A percentile compares a stretch with the other conserved stretches of the same genome.
These are phyloP conservation scores for Callithrix jacchus DNA, from an alignment of 2,113 vertebrate species.

Conservation along the genomic window DNA sequence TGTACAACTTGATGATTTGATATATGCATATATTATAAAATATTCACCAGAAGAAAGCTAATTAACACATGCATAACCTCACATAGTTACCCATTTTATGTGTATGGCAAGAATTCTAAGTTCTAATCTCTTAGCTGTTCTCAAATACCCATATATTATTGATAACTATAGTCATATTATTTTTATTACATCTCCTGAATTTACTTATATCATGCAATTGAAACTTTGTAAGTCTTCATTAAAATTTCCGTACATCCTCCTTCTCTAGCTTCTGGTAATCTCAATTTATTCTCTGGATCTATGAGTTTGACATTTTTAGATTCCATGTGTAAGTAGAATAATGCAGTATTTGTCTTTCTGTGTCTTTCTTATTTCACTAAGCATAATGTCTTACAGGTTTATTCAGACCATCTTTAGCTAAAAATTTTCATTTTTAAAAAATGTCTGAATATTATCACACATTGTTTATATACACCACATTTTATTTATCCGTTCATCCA, in stretches of 20 bases:
- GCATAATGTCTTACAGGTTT: too few species aligned
- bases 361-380: background rate
- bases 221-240: background rate
- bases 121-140: background rate
- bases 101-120: background rate
- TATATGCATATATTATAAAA: background rate
- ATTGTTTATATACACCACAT: background rate
- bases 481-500: background rate
- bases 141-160: background rate
- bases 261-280: background rate
- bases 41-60: background rate
- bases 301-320: background rate
- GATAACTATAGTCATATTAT: too few species aligned
- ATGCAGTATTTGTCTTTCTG: background rate
- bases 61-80: background rate
- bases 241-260: background rate
- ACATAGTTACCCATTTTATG: background rate
- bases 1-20: background rate
- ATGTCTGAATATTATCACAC: background rate
- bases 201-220: background rate
- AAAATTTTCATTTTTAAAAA: background rate
- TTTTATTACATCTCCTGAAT: too few species aligned
- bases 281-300: background rate
- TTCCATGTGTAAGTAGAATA: background rate
- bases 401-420: background rate